phyloP scores from a whole-genome alignment of 2,113 vertebrate species.

The Trochalopteron elliotii region DNA sequence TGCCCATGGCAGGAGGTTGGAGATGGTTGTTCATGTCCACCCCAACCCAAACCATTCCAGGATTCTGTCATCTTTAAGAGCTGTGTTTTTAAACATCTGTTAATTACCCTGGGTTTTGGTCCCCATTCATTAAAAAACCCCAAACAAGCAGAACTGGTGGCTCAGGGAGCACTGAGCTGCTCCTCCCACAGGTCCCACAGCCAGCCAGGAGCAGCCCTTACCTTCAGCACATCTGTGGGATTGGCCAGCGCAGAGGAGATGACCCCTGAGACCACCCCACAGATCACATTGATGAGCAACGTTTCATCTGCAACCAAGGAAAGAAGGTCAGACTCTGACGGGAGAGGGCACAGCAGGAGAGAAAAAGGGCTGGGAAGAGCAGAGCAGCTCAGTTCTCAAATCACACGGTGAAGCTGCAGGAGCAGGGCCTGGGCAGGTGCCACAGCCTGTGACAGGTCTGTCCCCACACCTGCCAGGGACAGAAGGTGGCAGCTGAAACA shows the following conservation, averaged over 20 bases:
- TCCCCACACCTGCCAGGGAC: background rate
- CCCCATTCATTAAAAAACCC: no score
- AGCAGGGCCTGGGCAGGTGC: background rate
- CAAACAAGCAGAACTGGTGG: background rate
- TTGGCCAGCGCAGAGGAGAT: slow-evolving; percentile 93
- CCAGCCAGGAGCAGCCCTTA: slow-evolving; percentile 44
- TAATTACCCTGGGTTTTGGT: background rate
- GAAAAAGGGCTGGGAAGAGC: background rate
- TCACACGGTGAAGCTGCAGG: background rate
- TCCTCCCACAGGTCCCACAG: background rate
- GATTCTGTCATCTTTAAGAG: background rate
- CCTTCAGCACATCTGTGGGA: slow-evolving; percentile 96
- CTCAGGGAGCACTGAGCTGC: background rate
- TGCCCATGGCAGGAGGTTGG: background rate
- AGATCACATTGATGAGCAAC: slow-evolving; percentile 95
- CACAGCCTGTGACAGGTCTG: background rate
- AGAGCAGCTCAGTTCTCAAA: background rate
- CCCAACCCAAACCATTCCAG: background rate
- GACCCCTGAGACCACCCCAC: slow-evolving; percentile 92
- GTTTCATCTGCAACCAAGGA: slow-evolving; percentile 86
- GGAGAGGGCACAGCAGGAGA: background rate
- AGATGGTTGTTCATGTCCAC: background rate
- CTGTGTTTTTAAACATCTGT: background rate
- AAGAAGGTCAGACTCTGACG: background rate
- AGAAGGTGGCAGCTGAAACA: background rate